Percentiles rank a stretch among this genome's conserved stretches.
Conservation (phyloP, 2,797 vertebrate genomes). For the Gallinago stenura region DNA sequence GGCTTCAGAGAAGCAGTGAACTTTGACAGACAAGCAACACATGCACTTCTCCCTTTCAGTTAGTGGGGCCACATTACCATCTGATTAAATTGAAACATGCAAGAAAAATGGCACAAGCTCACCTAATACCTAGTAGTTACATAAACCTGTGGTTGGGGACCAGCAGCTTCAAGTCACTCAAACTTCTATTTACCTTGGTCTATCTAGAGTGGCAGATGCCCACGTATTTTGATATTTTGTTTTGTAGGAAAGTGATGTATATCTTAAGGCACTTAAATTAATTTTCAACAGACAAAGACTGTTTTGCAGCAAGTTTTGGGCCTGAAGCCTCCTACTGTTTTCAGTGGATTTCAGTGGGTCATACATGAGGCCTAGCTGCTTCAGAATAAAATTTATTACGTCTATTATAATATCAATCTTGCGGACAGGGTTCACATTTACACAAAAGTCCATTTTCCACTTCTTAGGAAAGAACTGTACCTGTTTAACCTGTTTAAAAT, state of each 20-base stretch:
- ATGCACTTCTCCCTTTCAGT: background rate
- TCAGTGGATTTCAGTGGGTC: background rate
- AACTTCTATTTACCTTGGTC: background rate
- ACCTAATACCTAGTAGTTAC: fast-evolving
- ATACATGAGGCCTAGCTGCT: background rate
- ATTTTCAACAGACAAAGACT: background rate
- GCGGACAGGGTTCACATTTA: background rate
- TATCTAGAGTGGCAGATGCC: background rate
- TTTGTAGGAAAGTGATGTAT: background rate
- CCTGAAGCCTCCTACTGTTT: background rate
- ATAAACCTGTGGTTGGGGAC: background rate
- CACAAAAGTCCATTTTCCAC: background rate
- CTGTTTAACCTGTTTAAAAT: background rate
- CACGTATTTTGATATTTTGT: background rate
- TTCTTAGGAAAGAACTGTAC: background rate
- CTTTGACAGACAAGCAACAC: background rate
- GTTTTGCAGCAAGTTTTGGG: background rate
- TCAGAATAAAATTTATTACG: background rate
- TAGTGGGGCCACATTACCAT: background rate
- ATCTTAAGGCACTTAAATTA: background rate
- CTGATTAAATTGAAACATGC: background rate
- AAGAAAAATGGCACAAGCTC: background rate
- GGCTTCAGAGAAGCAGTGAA: background rate
- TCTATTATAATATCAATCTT: background rate
- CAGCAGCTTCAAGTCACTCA: background rate